phyloP scores from a whole-genome alignment of 2,888 invertebrate genomes.

The Lasioglossum figueresi region DNA sequence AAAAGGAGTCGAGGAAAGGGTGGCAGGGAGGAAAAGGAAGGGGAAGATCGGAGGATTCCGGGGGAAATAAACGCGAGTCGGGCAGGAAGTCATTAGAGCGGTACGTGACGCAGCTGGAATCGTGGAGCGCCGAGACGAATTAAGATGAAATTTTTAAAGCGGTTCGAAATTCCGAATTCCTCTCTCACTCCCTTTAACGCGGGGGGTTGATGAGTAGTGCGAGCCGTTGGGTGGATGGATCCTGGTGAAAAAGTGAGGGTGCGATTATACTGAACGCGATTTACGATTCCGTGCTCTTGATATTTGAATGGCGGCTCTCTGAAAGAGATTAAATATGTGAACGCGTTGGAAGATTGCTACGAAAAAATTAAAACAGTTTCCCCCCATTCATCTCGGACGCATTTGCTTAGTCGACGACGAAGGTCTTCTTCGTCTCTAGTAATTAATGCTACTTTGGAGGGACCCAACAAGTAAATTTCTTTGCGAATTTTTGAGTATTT shows the following conservation, averaged over 20 bases:
- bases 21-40: not conserved
- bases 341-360: not conserved
- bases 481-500: too few species aligned
- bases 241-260: not conserved
- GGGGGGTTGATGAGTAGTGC: not conserved
- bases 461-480: too few species aligned
- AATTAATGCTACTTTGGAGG: not conserved
- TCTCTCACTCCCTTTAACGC: not conserved
- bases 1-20: constrained; percentile 18
- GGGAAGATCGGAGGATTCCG: constrained; percentile 47
- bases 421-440: not conserved
- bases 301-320: not conserved
- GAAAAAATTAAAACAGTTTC: not conserved
- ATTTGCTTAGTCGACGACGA: not conserved
- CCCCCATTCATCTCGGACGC: not conserved
- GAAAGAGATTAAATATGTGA: not conserved
- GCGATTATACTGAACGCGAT: not conserved
- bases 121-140: constrained; percentile 25
- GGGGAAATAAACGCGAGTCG: constrained; percentile 59
- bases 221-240: not conserved
- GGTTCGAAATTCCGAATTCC: constrained; percentile 31
- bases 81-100: constrained; percentile 56
- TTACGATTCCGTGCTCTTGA: not conserved
- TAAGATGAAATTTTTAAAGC: constrained; percentile 45
- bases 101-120: constrained; percentile 54